phyloP scores from a whole-genome alignment of 2,113 vertebrate genomes.

The Odontesthes bonariensis region DNA sequence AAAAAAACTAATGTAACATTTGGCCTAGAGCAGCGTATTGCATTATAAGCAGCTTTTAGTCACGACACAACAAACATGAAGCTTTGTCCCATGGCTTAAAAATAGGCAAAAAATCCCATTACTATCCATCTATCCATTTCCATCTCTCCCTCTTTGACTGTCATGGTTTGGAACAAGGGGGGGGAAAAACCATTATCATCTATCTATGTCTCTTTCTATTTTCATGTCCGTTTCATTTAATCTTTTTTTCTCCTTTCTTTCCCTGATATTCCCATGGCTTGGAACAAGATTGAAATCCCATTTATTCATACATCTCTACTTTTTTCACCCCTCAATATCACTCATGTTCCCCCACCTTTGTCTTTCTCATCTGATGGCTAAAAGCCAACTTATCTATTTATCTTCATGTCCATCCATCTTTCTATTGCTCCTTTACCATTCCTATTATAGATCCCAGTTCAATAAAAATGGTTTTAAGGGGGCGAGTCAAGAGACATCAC shows the following conservation, averaged over 20 bases:
- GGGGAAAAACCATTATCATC: slow-evolving; percentile 48
- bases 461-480: slow-evolving; percentile 1
- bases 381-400: slow-evolving; percentile 59
- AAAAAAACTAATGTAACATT: slow-evolving; percentile 57
- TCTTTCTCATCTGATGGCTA: slow-evolving; percentile 30
- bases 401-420: slow-evolving; percentile 52
- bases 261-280: slow-evolving; percentile 62
- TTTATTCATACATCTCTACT: slow-evolving; percentile 59
- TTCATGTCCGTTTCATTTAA: slow-evolving; percentile 56
- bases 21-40: slow-evolving; percentile 49
- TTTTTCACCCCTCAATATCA: slow-evolving; percentile 2
- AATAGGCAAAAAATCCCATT: slow-evolving; percentile 73
- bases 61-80: slow-evolving; percentile 72
- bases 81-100: slow-evolving; percentile 67
- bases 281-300: slow-evolving; percentile 60
- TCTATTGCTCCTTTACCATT: slow-evolving; percentile 12
- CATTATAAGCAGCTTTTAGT: slow-evolving; percentile 76
- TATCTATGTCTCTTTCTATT: slow-evolving; percentile 52
- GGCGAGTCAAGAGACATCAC: neutral
- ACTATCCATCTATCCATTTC: slow-evolving; percentile 66
- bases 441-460: neutral
- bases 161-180: slow-evolving; percentile 22
- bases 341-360: slow-evolving; percentile 19
- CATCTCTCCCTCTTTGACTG: slow-evolving; percentile 36
- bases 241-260: slow-evolving; percentile 42